Base-by-base conservation (phyloP, 2,113 vertebrate species). In the Pholis gunnellus region DNA sequence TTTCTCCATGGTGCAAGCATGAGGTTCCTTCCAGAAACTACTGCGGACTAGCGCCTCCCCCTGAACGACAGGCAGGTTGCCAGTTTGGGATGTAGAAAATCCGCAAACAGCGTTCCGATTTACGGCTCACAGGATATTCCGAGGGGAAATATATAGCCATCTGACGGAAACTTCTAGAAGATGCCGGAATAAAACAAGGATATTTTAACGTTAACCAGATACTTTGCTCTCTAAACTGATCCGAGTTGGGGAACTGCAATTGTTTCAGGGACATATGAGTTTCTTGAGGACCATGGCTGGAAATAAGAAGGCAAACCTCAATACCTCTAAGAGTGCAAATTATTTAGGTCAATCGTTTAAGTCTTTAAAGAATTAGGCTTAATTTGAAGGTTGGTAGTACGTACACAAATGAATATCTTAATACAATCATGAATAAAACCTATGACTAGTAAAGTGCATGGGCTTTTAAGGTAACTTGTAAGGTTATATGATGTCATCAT, bases 11-110 rank as follows among this genome's bases (percentile, higher is more conserved):
- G 80, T 93, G 88, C 82, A 87, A 88, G 92, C 94, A 96, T 95
- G 95, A 95, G 95, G 94, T 94, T 95, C 94, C 93, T 94, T 94
- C 93, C 87, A 96, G 95, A 95, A 96, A 91, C 93, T 95, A 95
- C 95, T 92, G 88, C 75, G 89, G 78, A 72, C 42, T 70, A 72
- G 90, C 92, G 42, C 94, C 94, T 85, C 94, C 95, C 90, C 54
- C 83, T 77, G 67, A 10, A 79, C 78, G 67, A 50, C 87, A 77
- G 18, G 15, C 34, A 42, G 76, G 84, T 89, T 95, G 95, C 94
- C 94, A 94, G 89, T 13, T 89, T 22, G 3, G 27, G 34, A 5
- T 7, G 14, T 13, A 42, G 14, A 11, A 75, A 71, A 61, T 60
- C 38, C 63, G 44, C 14, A 76, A 25, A 81, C n/a, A 13, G 42